Conservation (phyloP, 1,140 invertebrate species). For the Arion vulgaris region DNA sequence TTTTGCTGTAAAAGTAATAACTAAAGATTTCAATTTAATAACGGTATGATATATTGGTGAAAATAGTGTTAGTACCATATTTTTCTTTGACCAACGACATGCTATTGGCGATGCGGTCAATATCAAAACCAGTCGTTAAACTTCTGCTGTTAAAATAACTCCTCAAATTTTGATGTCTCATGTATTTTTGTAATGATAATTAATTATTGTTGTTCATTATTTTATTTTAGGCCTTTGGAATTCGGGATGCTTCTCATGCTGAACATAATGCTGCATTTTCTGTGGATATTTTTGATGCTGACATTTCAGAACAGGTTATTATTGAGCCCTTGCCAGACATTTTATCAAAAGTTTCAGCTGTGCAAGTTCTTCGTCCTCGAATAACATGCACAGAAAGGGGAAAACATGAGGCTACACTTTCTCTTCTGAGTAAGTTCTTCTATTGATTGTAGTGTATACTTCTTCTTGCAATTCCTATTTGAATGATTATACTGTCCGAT, state of each 20-base stretch:
- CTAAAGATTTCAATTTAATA: no score
- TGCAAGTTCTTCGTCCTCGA: slow-evolving; percentile 39
- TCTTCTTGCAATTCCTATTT: no score
- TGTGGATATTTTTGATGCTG: slow-evolving; percentile 27
- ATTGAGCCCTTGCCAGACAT: slow-evolving; percentile 68
- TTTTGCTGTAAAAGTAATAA: no score
- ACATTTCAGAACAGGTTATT: slow-evolving; percentile 42
- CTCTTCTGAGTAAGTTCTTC: background rate
- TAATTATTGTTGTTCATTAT: background rate
- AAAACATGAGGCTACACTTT: background rate
- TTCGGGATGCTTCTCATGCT: slow-evolving; percentile 14
- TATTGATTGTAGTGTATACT: background rate
- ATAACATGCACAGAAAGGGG: slow-evolving; percentile 5
- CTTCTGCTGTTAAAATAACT: no score
- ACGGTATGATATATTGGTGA: no score
- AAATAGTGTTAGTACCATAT: no score
- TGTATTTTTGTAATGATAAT: no score
- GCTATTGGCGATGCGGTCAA: no score
- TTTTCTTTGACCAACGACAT: no score
- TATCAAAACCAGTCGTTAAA: no score
- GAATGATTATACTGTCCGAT: no score
- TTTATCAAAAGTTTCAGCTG: slow-evolving; percentile 51
- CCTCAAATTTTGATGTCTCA: no score
- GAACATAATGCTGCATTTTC: slow-evolving; percentile 39
- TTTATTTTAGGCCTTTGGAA: background rate